Percentiles rank a stretch among this genome's conserved stretches.
phyloP scores from a whole-genome alignment of 2,113 vertebrate species.

The Indri indri region DNA sequence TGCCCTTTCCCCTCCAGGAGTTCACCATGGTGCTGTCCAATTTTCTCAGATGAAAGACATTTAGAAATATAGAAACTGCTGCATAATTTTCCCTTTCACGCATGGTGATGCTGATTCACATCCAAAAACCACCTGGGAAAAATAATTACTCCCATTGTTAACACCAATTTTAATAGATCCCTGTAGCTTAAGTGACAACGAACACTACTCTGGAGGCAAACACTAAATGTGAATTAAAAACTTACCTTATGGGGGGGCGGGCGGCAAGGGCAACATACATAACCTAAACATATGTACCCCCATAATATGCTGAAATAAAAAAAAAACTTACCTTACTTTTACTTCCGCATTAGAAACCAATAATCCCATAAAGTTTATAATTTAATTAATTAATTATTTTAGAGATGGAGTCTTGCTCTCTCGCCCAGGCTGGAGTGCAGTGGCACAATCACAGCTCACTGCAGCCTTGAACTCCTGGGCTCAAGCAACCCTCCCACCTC shows the following conservation, averaged over 20 bases:
- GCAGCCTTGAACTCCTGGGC: no score
- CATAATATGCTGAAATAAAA: no score
- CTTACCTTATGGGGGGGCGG: no score
- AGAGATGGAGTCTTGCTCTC: no score
- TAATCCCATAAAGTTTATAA: background rate
- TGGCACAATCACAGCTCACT: no score
- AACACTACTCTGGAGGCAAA: background rate
- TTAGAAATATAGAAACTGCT: background rate
- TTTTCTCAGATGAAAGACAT: background rate
- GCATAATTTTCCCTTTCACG: background rate
- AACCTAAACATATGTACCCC: no score
- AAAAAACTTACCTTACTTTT: background rate
- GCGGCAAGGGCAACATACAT: no score
- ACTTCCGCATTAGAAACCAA: background rate
- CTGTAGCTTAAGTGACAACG: background rate
- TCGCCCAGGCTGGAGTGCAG: no score
- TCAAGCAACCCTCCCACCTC: no score
- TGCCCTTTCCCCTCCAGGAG: background rate
- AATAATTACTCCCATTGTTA: background rate
- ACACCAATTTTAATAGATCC: slow-evolving; percentile 15
- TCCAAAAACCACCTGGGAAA: background rate
- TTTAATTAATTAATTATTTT: background rate
- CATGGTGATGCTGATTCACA: background rate
- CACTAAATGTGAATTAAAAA: slow-evolving; percentile 24
- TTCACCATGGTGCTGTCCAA: background rate